Evolutionary conservation across 2,113 vertebrate species (phyloP).

Genomic region (Cisticola juncidis): DNA sequence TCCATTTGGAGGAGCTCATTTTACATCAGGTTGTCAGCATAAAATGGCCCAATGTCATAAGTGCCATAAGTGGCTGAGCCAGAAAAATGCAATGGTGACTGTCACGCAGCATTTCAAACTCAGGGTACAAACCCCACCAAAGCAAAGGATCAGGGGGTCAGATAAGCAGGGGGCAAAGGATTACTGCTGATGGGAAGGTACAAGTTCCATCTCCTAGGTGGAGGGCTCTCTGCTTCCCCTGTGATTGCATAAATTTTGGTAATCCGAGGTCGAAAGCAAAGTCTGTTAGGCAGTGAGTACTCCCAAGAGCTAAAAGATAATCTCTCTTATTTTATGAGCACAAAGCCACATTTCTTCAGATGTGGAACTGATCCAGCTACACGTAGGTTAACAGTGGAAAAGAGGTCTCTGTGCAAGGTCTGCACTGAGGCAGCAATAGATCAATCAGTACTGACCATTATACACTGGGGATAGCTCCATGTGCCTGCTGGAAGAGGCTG

Average conservation of each 20-base stretch:
- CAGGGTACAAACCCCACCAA: not conserved
- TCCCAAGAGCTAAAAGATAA: not conserved
- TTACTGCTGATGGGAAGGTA: not conserved
- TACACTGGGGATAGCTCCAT: accelerated
- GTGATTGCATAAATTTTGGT: accelerated
- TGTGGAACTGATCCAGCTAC: not conserved
- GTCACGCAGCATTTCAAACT: not conserved
- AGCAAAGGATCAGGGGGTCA: not conserved
- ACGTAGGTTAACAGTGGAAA: not conserved
- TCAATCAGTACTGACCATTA: not conserved
- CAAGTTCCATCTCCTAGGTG: not conserved
- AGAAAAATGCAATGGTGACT: not conserved
- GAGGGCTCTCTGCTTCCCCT: not conserved
- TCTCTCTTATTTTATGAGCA: not conserved
- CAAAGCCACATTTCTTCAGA: not conserved
- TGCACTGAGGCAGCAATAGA: not conserved
- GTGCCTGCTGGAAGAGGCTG: not conserved
- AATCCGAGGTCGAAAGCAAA: not conserved
- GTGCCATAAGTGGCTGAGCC: not conserved
- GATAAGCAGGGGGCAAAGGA: accelerated
- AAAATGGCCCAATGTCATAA: slow-evolving; percentile 26
- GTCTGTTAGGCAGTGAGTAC: not conserved
- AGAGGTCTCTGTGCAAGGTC: not conserved
- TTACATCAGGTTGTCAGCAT: slow-evolving; percentile 49
- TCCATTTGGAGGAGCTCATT: slow-evolving; percentile 51